Base-by-base conservation (phyloP, 2,113 vertebrate genomes). In the Nerophis ophidion region DNA sequence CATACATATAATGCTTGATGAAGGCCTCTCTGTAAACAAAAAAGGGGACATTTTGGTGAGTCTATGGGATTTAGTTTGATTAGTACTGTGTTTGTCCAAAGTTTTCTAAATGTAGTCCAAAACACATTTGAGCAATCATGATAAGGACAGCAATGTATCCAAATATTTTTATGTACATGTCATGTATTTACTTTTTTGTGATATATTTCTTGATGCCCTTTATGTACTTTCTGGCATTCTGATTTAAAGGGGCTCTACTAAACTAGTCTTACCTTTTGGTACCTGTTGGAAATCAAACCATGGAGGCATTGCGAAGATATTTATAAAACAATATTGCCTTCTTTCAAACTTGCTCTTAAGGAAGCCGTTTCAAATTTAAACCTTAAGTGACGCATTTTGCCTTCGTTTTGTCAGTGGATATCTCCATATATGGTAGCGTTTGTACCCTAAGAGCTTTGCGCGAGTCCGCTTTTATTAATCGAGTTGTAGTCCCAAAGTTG, bases 11-110 rank as follows among this genome's bases (percentile, higher is more conserved):
- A 42, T 47, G 51, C 12, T 73, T 71, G 51, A 66, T 66, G 54
- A 48, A 66, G 13, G 49, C 35, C 44, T 48, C 14, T 65, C 46
- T 68, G 35, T 66, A 77, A 80, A 81, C 67, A 72, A 15, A 76
- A 64, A 68, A 76, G 64, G 55, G 64, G 53, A 64, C 53, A 68
- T 56, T 52, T 50, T 57, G 55, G 58, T 58, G 69, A 72, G 44
- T 48, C 62, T 19, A 72, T 48, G 60, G 61, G 46, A 71, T 71
- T 26, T 66, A 17, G 38, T 57, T 45, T 57, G 45, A 71, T 68
- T 42, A 62, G 38, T 58, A 65, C 61, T 65, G 26, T 56, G 19
- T 75, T 72, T 54, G 73, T 64, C 26, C 34, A 15, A 40, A 8
- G 14, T 62, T 66, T 36, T 60, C 60, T 33, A 61, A 71, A 15